These are phyloP conservation scores for Salmo trutta DNA, from an alignment of 2,797 vertebrate genomes.

Conservation along the genomic window DNA sequence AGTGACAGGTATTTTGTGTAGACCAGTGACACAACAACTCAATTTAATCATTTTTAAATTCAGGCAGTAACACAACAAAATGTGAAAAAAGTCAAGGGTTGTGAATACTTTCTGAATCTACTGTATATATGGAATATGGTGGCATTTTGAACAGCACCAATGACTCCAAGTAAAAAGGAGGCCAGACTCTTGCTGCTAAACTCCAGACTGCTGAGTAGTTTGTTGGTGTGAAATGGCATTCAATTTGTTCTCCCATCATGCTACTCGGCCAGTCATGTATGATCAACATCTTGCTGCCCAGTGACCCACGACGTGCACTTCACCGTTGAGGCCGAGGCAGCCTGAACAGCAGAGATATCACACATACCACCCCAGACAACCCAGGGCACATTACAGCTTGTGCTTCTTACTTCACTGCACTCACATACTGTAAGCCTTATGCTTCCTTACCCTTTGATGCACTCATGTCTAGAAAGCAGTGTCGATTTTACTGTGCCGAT, in stretches of 20 bases:
- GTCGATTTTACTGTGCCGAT: conserved; percentile 9
- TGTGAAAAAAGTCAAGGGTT: no score
- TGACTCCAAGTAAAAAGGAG: not conserved
- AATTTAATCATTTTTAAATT: no score
- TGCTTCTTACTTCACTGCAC: conserved; percentile 15
- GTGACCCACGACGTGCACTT: conserved; percentile 61
- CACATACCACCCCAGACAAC: conserved; percentile 24
- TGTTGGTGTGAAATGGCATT: conserved; percentile 63
- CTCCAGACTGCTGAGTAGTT: conserved; percentile 37
- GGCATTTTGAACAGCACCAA: not conserved
- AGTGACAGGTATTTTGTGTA: no score
- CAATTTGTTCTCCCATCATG: conserved; percentile 73
- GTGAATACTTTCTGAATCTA: no score
- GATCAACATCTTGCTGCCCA: conserved; percentile 58
- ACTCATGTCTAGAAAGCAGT: conserved; percentile 36
- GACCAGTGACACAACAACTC: no score
- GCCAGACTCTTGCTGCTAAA: conserved; percentile 7
- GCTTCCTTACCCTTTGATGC: conserved; percentile 19
- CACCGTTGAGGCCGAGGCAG: conserved; percentile 21
- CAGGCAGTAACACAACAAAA: no score
- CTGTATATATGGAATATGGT: no score
- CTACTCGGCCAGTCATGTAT: conserved; percentile 63
- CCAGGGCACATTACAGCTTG: not conserved
- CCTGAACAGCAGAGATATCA: conserved; percentile 31
- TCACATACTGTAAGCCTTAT: conserved; percentile 24